Percentiles rank a stretch among this genome's conserved stretches.
phyloP scores from a whole-genome alignment of 2,888 invertebrate species.

The Metallyticus violacea region DNA sequence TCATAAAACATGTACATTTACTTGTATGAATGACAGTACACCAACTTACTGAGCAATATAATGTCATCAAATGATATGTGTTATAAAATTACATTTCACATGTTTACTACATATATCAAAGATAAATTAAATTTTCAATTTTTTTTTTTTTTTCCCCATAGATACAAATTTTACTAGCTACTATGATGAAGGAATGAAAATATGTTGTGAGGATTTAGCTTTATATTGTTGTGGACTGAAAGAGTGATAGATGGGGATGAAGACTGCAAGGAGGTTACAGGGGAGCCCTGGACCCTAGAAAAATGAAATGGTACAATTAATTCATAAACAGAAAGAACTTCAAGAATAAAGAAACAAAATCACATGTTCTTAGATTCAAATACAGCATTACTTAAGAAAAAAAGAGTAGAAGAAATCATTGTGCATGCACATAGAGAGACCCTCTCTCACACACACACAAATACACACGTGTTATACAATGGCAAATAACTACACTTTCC shows the following conservation, averaged over 20 bases:
- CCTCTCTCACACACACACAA: background rate
- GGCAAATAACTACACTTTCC: too few relatives aligned
- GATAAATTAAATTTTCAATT: background rate
- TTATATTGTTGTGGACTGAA: constrained; percentile 10
- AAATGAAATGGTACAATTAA: constrained; percentile 6
- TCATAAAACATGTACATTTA: too few relatives aligned
- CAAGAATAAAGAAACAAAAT: background rate
- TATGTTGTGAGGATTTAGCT: constrained; percentile 29
- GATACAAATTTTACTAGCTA: constrained; percentile 11
- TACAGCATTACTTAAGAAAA: background rate
- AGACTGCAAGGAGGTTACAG: background rate
- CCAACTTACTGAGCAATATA: too few relatives aligned
- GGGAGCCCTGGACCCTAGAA: constrained; percentile 26
- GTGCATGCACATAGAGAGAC: too few relatives aligned
- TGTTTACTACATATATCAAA: background rate
- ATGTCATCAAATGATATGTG: background rate
- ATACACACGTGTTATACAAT: too few relatives aligned
- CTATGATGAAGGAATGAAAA: constrained; percentile 31
- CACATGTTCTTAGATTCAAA: background rate
- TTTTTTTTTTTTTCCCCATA: too few relatives aligned
- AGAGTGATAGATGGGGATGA: constrained; percentile 8
- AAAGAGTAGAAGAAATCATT: background rate
- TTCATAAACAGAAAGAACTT: background rate
- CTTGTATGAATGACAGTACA: too few relatives aligned
- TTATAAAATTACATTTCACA: background rate